Evolutionary conservation across 2,888 invertebrate genomes (phyloP).

Genomic region (Heliconius ethilla): DNA sequence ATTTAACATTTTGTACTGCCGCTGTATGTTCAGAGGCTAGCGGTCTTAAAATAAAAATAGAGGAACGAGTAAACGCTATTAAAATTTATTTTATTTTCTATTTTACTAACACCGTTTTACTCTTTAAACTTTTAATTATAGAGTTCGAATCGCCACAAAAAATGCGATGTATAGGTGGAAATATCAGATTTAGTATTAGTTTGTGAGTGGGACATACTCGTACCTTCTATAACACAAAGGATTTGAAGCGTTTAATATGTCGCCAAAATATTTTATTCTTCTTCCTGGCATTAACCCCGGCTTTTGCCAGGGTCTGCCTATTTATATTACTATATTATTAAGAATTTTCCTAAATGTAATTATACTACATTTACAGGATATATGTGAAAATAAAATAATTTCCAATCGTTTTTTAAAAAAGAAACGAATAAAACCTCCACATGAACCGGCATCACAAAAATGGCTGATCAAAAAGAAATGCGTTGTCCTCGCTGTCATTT

Average conservation of each 20-base stretch:
- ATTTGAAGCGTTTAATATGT: too few species aligned
- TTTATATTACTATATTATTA: too few species aligned
- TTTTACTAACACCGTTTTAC: constrained; percentile 36
- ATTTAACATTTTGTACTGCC: constrained; percentile 10
- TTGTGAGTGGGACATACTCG: not conserved
- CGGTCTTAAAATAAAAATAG: constrained; percentile 25
- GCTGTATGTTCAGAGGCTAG: not conserved
- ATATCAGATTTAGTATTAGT: constrained; percentile 4
- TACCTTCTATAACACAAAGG: too few species aligned
- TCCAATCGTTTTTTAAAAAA: not conserved
- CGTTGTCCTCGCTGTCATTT: constrained; percentile 53
- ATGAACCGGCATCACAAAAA: not conserved
- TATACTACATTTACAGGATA: too few species aligned
- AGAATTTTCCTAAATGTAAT: too few species aligned
- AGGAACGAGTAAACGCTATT: constrained; percentile 26
- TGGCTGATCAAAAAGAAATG: constrained; percentile 11
- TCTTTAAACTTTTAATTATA: constrained; percentile 40
- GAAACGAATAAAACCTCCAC: not conserved
- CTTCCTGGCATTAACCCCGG: too few species aligned
- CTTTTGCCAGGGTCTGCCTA: too few species aligned
- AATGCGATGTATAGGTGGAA: constrained; percentile 15
- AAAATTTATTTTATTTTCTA: constrained; percentile 38
- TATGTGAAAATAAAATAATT: not conserved
- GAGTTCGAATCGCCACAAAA: constrained; percentile 31
- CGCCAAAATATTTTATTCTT: too few species aligned